phyloP scores from a whole-genome alignment of 2,888 invertebrate species.

The Scaptomyza cyrtandrae region DNA sequence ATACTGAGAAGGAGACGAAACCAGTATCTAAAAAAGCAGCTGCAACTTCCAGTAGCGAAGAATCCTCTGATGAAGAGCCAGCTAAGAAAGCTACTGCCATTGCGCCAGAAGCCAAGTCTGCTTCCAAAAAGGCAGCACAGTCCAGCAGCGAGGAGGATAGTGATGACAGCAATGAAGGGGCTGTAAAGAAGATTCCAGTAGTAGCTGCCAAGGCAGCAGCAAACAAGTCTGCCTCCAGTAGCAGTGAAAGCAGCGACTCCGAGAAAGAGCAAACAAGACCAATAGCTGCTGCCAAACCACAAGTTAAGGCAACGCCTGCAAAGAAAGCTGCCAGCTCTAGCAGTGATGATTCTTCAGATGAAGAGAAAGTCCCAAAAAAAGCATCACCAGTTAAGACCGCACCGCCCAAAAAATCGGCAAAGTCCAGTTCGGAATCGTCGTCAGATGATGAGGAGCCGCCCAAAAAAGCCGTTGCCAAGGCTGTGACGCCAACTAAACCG shows the following conservation, averaged over 20 bases:
- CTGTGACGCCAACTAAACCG: conserved; percentile 29
- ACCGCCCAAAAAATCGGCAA: conserved; percentile 46
- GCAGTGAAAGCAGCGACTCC: conserved; percentile 67
- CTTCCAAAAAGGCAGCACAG: conserved; percentile 34
- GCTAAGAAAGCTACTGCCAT: conserved; percentile 53
- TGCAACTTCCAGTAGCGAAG: conserved; percentile 47
- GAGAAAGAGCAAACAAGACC: conserved; percentile 65
- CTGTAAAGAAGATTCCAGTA: conserved; percentile 76
- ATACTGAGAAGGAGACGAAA: conserved; percentile 24
- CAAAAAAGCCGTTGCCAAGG: conserved; percentile 48
- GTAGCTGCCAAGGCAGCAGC: conserved; percentile 34
- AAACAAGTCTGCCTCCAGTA: conserved; percentile 46
- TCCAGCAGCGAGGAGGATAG: conserved; percentile 54
- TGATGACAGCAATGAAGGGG: conserved; percentile 26
- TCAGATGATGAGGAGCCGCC: conserved; percentile 80
- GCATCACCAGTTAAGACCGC: conserved; percentile 34
- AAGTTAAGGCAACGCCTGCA: conserved; percentile 29
- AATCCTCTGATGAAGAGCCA: conserved; percentile 44
- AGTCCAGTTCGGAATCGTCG: conserved; percentile 83
- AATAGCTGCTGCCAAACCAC: conserved; percentile 41
- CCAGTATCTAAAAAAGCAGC: conserved; percentile 39
- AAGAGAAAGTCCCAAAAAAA: conserved; percentile 65
- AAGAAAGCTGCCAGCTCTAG: conserved; percentile 72
- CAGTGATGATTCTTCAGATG: conserved; percentile 84
- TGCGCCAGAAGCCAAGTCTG: conserved; percentile 58